Conservation (phyloP, 2,113 vertebrate species). For the Chloropsis hardwickii region DNA sequence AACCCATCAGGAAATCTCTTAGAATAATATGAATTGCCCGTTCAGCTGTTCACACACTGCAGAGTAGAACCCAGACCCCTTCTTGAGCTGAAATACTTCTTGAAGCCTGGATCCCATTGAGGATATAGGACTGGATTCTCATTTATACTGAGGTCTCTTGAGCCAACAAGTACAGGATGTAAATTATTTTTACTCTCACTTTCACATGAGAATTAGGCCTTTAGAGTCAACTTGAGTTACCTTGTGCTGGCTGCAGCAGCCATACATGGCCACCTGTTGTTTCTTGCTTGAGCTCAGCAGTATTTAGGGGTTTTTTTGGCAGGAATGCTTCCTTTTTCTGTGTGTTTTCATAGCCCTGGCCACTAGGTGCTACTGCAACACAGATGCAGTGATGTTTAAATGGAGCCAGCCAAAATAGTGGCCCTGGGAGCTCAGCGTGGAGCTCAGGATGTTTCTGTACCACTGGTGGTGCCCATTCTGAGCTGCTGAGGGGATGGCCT, state of each 20-base stretch:
- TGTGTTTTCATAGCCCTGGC: conserved; percentile 41
- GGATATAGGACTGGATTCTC: conserved; percentile 53
- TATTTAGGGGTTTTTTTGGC: not conserved
- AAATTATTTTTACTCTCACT: conserved; percentile 58
- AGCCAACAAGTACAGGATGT: conserved; percentile 55
- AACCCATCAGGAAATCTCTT: conserved; percentile 25
- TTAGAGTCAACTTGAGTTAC: conserved; percentile 60
- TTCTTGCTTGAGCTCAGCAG: conserved; percentile 4
- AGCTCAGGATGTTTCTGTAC: not conserved
- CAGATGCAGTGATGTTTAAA: not conserved
- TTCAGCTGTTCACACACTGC: conserved; percentile 49
- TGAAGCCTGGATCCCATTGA: not conserved
- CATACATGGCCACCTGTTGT: conserved; percentile 45
- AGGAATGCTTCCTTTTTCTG: not conserved
- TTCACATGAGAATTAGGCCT: conserved; percentile 59
- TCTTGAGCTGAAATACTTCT: conserved; percentile 28
- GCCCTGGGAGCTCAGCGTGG: not conserved
- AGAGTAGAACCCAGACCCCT: conserved; percentile 20
- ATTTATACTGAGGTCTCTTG: conserved; percentile 25
- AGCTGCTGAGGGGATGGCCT: not conserved
- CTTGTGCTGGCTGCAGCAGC: conserved; percentile 28
- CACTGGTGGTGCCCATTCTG: not conserved
- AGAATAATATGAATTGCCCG: conserved; percentile 23
- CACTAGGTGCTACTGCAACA: conserved; percentile 66
- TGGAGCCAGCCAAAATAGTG: not conserved